Base-by-base conservation (phyloP, 2,888 invertebrate species). In the Nomada ferruginata region DNA sequence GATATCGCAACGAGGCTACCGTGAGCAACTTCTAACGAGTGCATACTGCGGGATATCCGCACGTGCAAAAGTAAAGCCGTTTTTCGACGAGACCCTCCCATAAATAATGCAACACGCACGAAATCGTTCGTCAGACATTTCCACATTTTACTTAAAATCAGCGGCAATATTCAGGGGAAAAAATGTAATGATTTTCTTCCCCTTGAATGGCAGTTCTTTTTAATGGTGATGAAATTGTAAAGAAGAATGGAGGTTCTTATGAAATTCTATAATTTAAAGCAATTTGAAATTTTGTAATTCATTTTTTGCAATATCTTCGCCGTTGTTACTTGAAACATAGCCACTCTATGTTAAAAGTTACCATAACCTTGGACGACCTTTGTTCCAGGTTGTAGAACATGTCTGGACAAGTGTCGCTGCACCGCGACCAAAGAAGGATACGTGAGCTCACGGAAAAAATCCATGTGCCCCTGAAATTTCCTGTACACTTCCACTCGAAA, bases 1-100 rank as follows among this genome's bases (percentile, higher is more conserved):
- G 79, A 75, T 71, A 83, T 73, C 50, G 79, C 76, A 57, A 74
- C 74, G 64, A 84, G 69, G 68, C 74, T 73, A 68, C 69, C 42
- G 26, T 57, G 26, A 55, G 15, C 44, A 53, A 64, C 53, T 75
- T 86, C 84, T 80, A 88, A 83, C 79, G 78, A 78, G 76, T 55
- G 66, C 52, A 50, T 60, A 70, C 50, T 1, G 61, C 0, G 61
- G 36, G 76, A 55, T 29, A 65, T n/a, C 50, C 74, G 69, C 5
- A 69, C 71, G 70, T 76, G 74, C 55, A 75, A 70, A 81, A 77
- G 55, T 81, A 65, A 81, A 74, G 59, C 18, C 2, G 55, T 47
- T 59, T 74, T 64, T 50, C 59, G 64, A 55, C 52, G 53, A 55
- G 74, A 72, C 66, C 73, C 76, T 78, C 79, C 81, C 69, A 52